Base-by-base conservation (phyloP, 2,888 invertebrate genomes). In the Pyrocoelia pectoralis region DNA sequence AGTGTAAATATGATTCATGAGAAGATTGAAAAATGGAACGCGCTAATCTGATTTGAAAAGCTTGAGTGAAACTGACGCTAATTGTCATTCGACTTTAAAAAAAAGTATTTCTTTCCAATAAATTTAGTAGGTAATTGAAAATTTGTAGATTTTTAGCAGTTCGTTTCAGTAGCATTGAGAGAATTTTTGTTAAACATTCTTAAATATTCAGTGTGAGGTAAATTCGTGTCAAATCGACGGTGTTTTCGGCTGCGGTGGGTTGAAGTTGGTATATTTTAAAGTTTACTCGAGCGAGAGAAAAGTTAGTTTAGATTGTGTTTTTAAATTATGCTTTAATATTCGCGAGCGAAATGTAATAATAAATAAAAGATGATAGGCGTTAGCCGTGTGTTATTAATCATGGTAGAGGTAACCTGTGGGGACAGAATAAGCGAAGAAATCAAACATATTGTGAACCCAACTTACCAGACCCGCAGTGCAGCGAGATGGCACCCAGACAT, bases 391-490 rank as follows among this genome's bases (percentile, higher is more conserved):
- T 61, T 66, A 64, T 64, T 51, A 43, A 68, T 66, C 66, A 59
- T 61, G 61, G 53, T 50, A 58, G 59, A 50, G 54, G 60, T 59
- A 57, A 66, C 57, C 50, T 62, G 56, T 43, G 62, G 56, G 61
- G 53, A 43, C 28, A 38, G 41, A 63, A 65, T 61, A 61, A 58
- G 64, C 55, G 65, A 60, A 66, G 70, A 65, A 71, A 70, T 73
- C 72, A 73, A 73, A 71, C 70, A 72, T 70, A 72, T 74, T 73
- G 73, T 74, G 71, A 72, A 72, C 72, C 70, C 72, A 73, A 72
- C 74, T 75, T 73, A 70, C 72, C 69, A 72, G 72, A 68, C 73
- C 76, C 75, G 77, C 77, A 76, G 68, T 77, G 77, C 77, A 76
- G 76, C 75, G 75, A 68, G 73, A 69, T 66, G 70, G 70, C 66